Base-by-base conservation (phyloP, 2,113 vertebrate species). In the Ciconia stormi region DNA sequence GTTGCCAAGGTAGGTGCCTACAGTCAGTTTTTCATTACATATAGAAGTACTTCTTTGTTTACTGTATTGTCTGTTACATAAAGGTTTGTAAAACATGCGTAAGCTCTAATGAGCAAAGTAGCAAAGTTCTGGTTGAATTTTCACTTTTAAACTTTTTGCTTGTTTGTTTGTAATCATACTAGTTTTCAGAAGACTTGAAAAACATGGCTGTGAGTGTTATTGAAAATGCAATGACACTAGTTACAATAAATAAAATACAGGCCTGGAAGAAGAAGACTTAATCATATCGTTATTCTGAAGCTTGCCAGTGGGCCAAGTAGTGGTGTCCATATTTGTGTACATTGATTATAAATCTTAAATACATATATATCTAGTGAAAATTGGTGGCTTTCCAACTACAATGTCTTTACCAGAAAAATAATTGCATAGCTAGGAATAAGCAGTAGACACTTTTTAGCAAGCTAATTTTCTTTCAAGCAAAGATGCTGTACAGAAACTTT, bases 1-100 rank as follows among this genome's bases (percentile, higher is more conserved):
- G 98, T 94, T 98, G 97, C 95, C 99, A 98, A 99, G 99, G 99
- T 99, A 97, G 95, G 82, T 93, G 63, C 49, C 55, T 65, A 22
- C 40, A 83, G 36, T 65, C 10, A 25, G 36, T 42, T 94, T 88
- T 53, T 79, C 49, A 20, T 55, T 42, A 11, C 1, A 1, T 81
- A 14, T 17, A 47, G 50, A 95, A 91, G 17, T 73, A 59, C 15
- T 84, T 34, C 17, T 67, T 89, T 67, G 13, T 79, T 95, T 82
- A 38, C 21, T 30, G 22, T 66, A 9, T 38, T 84, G 11, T n/a
- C 21, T 67, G 18, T 97, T 93, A 34, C 15, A 30, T 55, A 67
- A 69, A 79, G 19, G 9, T 82, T 91, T 79, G 30, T 84, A 61
- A 74, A 95, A 26, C 27, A 2, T 59, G 4, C 5, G 2, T 76